Evolutionary conservation across 1,140 invertebrate genomes (phyloP).

Genomic region (Araneus ventricosus): DNA sequence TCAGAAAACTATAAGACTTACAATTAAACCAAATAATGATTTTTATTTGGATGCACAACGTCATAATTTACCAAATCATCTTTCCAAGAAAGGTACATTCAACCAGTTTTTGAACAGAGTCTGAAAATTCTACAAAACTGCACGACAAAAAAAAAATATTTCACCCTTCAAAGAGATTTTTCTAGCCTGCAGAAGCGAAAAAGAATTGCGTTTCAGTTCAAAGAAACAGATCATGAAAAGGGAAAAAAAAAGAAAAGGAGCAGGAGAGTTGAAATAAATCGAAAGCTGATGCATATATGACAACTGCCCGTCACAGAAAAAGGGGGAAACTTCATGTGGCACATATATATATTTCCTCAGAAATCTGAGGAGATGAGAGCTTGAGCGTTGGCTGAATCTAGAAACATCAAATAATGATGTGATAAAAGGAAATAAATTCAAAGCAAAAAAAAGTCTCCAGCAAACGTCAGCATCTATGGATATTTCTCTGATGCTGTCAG

Average conservation of each 20-base stretch:
- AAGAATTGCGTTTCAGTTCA: not conserved
- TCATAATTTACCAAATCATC: too few relatives aligned
- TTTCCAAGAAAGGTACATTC: too few relatives aligned
- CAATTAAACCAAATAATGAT: too few relatives aligned
- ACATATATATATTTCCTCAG: not conserved
- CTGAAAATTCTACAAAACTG: too few relatives aligned
- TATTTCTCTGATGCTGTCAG: not conserved
- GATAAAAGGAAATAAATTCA: constrained; percentile 31
- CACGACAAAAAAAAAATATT: too few relatives aligned
- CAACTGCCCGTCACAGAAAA: constrained; percentile 40
- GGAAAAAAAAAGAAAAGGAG: not conserved
- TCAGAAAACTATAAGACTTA: too few relatives aligned
- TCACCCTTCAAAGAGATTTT: not conserved
- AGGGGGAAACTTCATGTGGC: not conserved
- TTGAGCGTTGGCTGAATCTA: not conserved
- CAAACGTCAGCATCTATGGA: constrained; percentile 18
- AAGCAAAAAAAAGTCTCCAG: not conserved
- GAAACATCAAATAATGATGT: constrained; percentile 40
- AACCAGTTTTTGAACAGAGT: too few relatives aligned
- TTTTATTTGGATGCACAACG: too few relatives aligned
- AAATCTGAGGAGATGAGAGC: not conserved
- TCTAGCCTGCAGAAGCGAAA: not conserved
- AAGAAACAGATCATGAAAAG: constrained; percentile 1
- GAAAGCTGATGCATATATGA: constrained; percentile 31
- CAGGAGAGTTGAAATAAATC: constrained; percentile 27